A percentile compares a stretch with the other conserved stretches of the same genome.
Conservation (phyloP, 2,888 invertebrate species). For the Miltochrista miniata region DNA sequence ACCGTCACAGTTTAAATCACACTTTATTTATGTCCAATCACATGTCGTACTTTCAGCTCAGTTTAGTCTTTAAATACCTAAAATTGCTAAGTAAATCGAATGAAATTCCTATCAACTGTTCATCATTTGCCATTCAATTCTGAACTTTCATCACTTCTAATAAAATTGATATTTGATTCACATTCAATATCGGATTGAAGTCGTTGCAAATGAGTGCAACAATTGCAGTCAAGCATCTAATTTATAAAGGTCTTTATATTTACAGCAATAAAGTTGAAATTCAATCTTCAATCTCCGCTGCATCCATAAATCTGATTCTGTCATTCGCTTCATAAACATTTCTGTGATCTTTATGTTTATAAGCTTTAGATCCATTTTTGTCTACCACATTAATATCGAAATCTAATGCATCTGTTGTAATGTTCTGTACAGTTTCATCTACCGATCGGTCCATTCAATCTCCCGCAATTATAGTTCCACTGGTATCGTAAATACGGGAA, state of each 20-base stretch:
- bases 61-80: conserved; percentile 38
- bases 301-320: conserved; percentile 15
- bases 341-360: conserved; percentile 20
- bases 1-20: conserved; percentile 10
- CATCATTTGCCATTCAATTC: conserved; percentile 19
- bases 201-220: conserved; percentile 16
- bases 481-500: conserved; percentile 70
- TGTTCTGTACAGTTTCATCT: conserved; percentile 46
- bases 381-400: conserved; percentile 10
- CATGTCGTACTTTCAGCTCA: conserved; percentile 31
- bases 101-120: conserved; percentile 30
- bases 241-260: conserved; percentile 17
- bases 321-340: conserved; percentile 9
- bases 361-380: conserved; percentile 22
- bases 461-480: conserved; percentile 77
- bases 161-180: no score
- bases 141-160: conserved; percentile 22
- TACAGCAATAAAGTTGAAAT: conserved; percentile 16
- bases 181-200: no score
- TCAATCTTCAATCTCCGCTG: conserved; percentile 19
- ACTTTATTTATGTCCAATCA: conserved; percentile 32
- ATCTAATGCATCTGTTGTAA: conserved; percentile 26
- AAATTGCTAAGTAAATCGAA: conserved; percentile 39
- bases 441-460: conserved; percentile 71
- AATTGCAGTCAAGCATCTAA: conserved; percentile 14